Base-by-base conservation (phyloP, 2,888 invertebrate genomes). In the Hemithea aestivaria region DNA sequence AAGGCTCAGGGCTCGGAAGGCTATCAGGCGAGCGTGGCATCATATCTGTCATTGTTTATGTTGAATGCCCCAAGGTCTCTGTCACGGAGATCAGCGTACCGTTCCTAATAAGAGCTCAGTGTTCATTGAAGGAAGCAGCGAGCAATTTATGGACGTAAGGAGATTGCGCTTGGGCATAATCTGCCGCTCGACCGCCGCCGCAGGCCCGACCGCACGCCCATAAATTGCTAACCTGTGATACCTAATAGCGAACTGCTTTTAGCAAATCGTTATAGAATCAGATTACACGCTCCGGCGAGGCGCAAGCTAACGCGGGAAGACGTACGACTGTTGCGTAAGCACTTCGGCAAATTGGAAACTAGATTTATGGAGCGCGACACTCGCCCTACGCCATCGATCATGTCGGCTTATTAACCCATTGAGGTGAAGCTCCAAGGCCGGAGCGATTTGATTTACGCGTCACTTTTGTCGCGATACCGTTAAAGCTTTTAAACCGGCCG, bases 401-500 rank as follows among this genome's bases (percentile, higher is more conserved):
- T 53, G 53, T 39, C 53, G 53, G 51, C 58, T 63, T 65, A 59
- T 56, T 56, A 52, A 53, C 53, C 47, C 51, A 50, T 43, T 50
- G 52, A 43, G 54, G 55, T 62, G 67, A 65, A 66, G 69, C 72
- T n/a, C n/a, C 70, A 73, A 68, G 66, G 62, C 60, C 63, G 53
- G 44, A 40, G 27, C 48, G 52, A 61, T 75, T 73, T 76, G 73
- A 80, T 79, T 79, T 73, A 78, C 73, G 71, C 66, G 63, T 80
- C 78, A 80, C 79, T 82, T 82, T 82, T 79, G 61, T 72, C 67
- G 61, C 55, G 49, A 63, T 75, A 81, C 83, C 82, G 83, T 81
- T 83, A 83, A 69, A 62, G 64, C 70, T 78, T 70, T 80, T 66
- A 74, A 78, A 73, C 64, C 61, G 68, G 64, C 62, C 63, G 56